A percentile compares a stretch with the other conserved stretches of the same genome.
These are phyloP conservation scores for Acrocyrtus sp. DNA, from an alignment of 2,888 invertebrate species.

Conservation along the genomic window DNA sequence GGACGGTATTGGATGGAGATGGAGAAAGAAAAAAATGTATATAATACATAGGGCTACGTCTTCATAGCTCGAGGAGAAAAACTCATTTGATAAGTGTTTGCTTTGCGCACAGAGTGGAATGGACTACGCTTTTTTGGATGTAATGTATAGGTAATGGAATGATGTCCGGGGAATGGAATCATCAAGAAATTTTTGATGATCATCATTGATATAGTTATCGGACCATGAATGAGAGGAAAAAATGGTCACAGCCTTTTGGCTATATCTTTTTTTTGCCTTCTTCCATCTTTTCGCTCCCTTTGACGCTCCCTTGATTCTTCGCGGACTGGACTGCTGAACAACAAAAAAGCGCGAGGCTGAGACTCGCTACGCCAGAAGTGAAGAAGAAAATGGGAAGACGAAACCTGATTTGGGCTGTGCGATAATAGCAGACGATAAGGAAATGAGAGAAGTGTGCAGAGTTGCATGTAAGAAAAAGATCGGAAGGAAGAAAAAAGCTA, in stretches of 20 bases:
- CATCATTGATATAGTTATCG: constrained; percentile 27
- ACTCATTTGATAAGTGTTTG: too few relatives aligned
- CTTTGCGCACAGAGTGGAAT: too few relatives aligned
- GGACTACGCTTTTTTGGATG: too few relatives aligned
- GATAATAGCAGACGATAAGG: constrained; percentile 23
- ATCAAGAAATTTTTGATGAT: constrained; percentile 28
- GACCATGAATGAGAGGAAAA: constrained; percentile 22
- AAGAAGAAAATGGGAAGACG: too few relatives aligned
- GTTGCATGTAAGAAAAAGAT: too few relatives aligned
- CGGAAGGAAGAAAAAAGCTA: constrained; percentile 14
- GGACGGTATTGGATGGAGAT: too few relatives aligned
- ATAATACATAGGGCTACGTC: too few relatives aligned
- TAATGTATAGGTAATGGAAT: too few relatives aligned
- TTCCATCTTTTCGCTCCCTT: background rate
- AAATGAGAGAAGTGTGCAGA: background rate
- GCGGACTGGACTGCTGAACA: background rate
- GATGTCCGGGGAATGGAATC: constrained; percentile 1
- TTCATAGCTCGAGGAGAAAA: too few relatives aligned
- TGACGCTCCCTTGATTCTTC: background rate
- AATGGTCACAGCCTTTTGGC: constrained; percentile 20
- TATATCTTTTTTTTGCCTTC: background rate
- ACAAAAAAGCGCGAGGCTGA: background rate
- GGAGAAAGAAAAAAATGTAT: too few relatives aligned
- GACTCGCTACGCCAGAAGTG: too few relatives aligned
- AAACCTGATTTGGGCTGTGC: too few relatives aligned